Evolutionary conservation across 1,140 invertebrate species (phyloP).

Genomic region (Adoxophyes honmai): DNA sequence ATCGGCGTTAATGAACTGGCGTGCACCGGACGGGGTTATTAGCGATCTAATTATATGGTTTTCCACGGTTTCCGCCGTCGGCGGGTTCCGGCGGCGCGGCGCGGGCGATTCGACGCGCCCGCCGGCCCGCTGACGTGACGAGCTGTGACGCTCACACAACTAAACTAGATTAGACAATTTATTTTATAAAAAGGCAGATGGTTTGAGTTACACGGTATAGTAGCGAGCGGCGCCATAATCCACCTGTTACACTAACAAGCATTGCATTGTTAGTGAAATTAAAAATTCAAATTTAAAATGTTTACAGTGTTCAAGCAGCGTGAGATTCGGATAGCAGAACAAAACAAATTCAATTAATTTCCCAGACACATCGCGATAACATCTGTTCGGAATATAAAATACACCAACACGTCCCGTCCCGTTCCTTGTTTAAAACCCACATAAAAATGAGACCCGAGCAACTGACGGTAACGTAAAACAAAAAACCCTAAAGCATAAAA

Average conservation of each 20-base stretch:
- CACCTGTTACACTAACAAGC: conserved; percentile 19
- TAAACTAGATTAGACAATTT: conserved; percentile 5
- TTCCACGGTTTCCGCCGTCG: conserved; percentile 38
- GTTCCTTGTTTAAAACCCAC: conserved; percentile 52
- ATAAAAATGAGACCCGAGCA: conserved; percentile 60
- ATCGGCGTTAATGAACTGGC: conserved; percentile 12
- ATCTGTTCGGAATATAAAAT: conserved; percentile 74
- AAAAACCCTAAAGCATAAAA: conserved; percentile 54
- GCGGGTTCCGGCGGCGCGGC: conserved; percentile 22
- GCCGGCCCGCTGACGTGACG: not conserved
- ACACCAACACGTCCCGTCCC: conserved; percentile 42
- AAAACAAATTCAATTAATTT: conserved; percentile 67
- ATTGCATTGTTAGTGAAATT: conserved; percentile 13
- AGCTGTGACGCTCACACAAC: conserved; percentile 10
- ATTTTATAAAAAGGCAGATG: conserved; percentile 12
- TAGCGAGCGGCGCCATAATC: conserved; percentile 4
- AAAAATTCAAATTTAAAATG: conserved; percentile 38
- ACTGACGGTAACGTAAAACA: conserved; percentile 42
- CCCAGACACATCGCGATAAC: conserved; percentile 55
- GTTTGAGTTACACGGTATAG: not conserved
- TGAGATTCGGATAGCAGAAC: conserved; percentile 59
- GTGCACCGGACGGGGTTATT: conserved; percentile 31
- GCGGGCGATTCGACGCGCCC: conserved; percentile 37
- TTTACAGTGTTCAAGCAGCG: conserved; percentile 60
- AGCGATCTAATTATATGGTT: conserved; percentile 47